Conservation (phyloP, 1,140 invertebrate species). For the Polypedilum vanderplanki region DNA sequence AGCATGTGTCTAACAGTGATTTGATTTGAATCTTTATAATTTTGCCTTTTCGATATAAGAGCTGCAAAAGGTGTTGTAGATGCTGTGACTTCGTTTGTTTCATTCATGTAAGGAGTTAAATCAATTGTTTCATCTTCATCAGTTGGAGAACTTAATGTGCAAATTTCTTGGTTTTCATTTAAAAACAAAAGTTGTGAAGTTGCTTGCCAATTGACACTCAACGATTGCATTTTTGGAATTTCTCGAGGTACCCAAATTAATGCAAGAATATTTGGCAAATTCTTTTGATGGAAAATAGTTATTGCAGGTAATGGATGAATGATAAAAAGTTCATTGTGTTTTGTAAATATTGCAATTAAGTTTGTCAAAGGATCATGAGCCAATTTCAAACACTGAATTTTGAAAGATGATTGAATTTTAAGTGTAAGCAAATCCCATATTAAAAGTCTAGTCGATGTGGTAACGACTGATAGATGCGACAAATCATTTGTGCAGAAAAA, state of each 20-base stretch:
- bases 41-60: slow-evolving; percentile 33
- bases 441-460: slow-evolving; percentile 47
- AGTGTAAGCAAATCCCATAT: slow-evolving; percentile 69
- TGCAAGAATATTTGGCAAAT: slow-evolving; percentile 45
- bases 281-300: slow-evolving; percentile 47
- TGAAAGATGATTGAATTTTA: slow-evolving; percentile 44
- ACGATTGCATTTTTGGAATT: slow-evolving; percentile 43
- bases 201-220: slow-evolving; percentile 49
- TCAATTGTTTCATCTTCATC: slow-evolving; percentile 32
- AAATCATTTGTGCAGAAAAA: slow-evolving; percentile 58
- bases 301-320: slow-evolving; percentile 52
- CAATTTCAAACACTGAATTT: slow-evolving; percentile 49
- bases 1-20: not conserved
- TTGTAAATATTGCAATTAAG: slow-evolving; percentile 59
- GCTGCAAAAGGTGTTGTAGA: slow-evolving; percentile 39
- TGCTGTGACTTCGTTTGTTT: slow-evolving; percentile 34
- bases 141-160: slow-evolving; percentile 23
- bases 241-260: slow-evolving; percentile 49
- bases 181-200: slow-evolving; percentile 54
- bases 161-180: slow-evolving; percentile 47
- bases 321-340: slow-evolving; percentile 53
- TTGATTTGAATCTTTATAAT: not conserved
- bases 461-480: slow-evolving; percentile 56
- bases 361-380: slow-evolving; percentile 55
- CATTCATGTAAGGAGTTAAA: slow-evolving; percentile 32